Evolutionary conservation across 2,797 vertebrate genomes (phyloP).

Genomic region (Pitangus sulphuratus): DNA sequence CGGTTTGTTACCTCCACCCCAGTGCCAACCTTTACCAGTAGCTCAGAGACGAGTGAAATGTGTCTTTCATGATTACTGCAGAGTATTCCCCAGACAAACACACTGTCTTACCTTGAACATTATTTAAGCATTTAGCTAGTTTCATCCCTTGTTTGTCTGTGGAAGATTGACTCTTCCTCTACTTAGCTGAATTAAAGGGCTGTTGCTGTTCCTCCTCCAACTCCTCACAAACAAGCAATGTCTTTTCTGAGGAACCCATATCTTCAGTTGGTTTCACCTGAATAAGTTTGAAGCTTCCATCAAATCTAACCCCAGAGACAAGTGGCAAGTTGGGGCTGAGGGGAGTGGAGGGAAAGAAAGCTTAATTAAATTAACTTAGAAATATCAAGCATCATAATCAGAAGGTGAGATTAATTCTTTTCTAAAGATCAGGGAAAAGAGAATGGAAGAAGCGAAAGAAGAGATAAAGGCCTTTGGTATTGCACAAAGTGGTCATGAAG

Average conservation of each 20-base stretch:
- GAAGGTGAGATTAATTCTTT: constrained; percentile 3
- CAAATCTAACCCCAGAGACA: background rate
- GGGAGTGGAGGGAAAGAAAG: constrained; percentile 19
- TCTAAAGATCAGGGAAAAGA: background rate
- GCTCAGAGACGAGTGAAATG: background rate
- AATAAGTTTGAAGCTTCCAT: background rate
- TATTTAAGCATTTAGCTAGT: background rate
- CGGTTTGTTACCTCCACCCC: background rate
- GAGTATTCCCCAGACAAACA: background rate
- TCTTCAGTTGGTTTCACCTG: background rate
- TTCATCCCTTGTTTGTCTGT: background rate
- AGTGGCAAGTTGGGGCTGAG: background rate
- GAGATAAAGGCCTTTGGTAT: background rate
- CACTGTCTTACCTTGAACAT: background rate
- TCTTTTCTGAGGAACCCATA: background rate
- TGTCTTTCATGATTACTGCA: background rate
- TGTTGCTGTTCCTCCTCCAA: background rate
- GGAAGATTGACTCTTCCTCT: background rate
- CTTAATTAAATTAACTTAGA: constrained; percentile 51
- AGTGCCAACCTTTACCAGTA: background rate
- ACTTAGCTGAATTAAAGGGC: background rate
- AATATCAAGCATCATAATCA: constrained; percentile 18
- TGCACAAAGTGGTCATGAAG: constrained; percentile 22
- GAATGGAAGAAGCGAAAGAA: background rate
- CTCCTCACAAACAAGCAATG: background rate